Conservation (phyloP, 1,140 invertebrate species). For the Pentalonia nigronervosa region DNA sequence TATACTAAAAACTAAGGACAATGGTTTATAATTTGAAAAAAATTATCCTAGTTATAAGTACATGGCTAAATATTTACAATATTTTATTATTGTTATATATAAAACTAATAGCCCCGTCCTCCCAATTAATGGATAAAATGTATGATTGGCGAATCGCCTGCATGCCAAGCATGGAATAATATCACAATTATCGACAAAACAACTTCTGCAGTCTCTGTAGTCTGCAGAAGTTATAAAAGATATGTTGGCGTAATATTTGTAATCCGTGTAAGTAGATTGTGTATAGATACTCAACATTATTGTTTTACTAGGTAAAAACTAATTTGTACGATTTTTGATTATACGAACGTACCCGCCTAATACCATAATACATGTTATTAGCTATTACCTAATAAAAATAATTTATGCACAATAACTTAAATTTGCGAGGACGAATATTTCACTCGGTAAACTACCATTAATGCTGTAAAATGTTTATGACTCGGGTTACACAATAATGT, state of each 20-base stretch:
- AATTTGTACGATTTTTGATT: background rate
- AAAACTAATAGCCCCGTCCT: too few relatives aligned
- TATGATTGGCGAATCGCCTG: background rate
- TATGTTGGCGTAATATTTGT: background rate
- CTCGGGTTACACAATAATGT: background rate
- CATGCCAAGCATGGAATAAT: too few relatives aligned
- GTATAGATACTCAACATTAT: background rate
- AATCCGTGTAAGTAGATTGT: background rate
- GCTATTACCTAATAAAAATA: conserved; percentile 9
- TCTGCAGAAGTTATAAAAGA: background rate
- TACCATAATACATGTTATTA: background rate
- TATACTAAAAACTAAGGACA: too few relatives aligned
- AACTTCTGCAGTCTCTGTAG: too few relatives aligned
- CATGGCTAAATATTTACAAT: background rate
- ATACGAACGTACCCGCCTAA: background rate
- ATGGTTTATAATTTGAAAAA: too few relatives aligned
- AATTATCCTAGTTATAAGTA: background rate
- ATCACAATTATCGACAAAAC: too few relatives aligned
- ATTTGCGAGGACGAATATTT: conserved; percentile 7
- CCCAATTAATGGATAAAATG: background rate
- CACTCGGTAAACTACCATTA: background rate
- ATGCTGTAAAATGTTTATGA: background rate
- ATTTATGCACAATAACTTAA: background rate
- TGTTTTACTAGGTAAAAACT: background rate
- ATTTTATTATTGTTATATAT: too few relatives aligned